phyloP scores from a whole-genome alignment of 1,140 invertebrate species.

The Hestina assimilis region DNA sequence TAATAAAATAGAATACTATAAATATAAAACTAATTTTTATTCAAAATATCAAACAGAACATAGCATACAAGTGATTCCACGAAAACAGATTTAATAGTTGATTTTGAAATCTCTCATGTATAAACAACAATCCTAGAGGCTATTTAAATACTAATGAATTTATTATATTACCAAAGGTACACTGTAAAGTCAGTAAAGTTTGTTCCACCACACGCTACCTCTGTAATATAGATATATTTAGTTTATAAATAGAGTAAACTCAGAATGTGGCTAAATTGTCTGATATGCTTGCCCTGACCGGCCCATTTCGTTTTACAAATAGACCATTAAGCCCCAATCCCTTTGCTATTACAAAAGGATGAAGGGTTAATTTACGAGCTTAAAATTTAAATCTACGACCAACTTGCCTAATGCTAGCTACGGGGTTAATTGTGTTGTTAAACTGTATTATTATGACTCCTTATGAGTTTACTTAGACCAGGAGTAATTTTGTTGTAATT shows the following conservation, averaged over 20 bases:
- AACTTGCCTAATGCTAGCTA: conserved; percentile 70
- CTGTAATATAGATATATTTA: conserved; percentile 17
- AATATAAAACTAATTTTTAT: too few species aligned
- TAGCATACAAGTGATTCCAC: too few species aligned
- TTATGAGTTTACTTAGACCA: conserved; percentile 37
- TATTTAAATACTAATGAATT: not conserved
- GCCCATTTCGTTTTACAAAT: conserved; percentile 75
- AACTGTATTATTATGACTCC: conserved; percentile 65
- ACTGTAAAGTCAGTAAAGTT: conserved; percentile 11
- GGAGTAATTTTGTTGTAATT: not conserved
- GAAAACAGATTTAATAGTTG: too few species aligned
- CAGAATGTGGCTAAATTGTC: conserved; percentile 72
- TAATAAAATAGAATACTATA: too few species aligned
- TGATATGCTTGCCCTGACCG: conserved; percentile 68
- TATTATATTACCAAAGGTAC: not conserved
- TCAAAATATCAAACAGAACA: too few species aligned
- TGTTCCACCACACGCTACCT: conserved; percentile 4
- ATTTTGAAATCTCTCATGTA: too few species aligned
- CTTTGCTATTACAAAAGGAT: conserved; percentile 77
- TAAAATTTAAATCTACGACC: conserved; percentile 77
- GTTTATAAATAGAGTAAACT: conserved; percentile 53
- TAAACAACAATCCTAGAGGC: not conserved
- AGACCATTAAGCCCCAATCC: conserved; percentile 76
- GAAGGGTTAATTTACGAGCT: conserved; percentile 77
- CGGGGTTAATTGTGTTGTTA: conserved; percentile 72